phyloP scores from a whole-genome alignment of 35 echinoderm and acorn worm species.

The Chiridota heheva region DNA sequence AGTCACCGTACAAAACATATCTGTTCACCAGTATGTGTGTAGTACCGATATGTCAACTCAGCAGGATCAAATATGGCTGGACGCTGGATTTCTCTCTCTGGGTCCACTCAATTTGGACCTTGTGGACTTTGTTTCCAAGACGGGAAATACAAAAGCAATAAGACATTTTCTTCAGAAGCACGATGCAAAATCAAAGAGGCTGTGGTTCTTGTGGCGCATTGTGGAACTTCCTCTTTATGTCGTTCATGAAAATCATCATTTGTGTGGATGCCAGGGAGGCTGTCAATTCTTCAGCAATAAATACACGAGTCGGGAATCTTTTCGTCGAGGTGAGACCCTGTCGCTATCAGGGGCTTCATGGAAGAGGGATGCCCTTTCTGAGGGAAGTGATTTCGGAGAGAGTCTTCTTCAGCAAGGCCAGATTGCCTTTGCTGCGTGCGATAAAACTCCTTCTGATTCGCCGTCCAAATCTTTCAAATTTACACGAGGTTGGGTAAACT shows the following conservation, averaged over 20 bases:
- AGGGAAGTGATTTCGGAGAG: conserved; percentile 66
- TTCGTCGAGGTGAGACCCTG: conserved; percentile 44
- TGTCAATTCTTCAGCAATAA: conserved; percentile 81
- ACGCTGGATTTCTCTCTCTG: conserved; percentile 61
- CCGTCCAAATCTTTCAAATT: conserved; percentile 84
- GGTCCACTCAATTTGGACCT: conserved; percentile 71
- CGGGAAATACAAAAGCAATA: conserved; percentile 49
- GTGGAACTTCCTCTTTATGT: conserved; percentile 12
- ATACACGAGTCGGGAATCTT: conserved; percentile 6
- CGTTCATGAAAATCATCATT: conserved; percentile 8
- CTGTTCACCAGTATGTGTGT: conserved; percentile 72
- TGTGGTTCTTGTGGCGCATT: conserved; percentile 87
- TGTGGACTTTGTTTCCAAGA: conserved; percentile 45
- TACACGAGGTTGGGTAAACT: conserved; percentile 64
- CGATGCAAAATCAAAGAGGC: conserved; percentile 57
- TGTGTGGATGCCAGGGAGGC: conserved; percentile 91
- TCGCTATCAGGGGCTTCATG: conserved; percentile 33
- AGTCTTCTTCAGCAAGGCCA: conserved; percentile 80
- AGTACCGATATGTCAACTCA: too few species aligned
- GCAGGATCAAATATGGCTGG: conserved; percentile 49
- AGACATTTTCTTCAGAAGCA: conserved; percentile 75
- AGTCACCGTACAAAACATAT: conserved; percentile 48
- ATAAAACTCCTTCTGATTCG: conserved; percentile 75
- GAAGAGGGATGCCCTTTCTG: conserved; percentile 46
- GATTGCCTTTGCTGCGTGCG: conserved; percentile 78